A percentile compares a stretch with the other conserved stretches of the same genome.
phyloP scores from a whole-genome alignment of 2,888 invertebrate species.

The Drosophila meridionalis region DNA sequence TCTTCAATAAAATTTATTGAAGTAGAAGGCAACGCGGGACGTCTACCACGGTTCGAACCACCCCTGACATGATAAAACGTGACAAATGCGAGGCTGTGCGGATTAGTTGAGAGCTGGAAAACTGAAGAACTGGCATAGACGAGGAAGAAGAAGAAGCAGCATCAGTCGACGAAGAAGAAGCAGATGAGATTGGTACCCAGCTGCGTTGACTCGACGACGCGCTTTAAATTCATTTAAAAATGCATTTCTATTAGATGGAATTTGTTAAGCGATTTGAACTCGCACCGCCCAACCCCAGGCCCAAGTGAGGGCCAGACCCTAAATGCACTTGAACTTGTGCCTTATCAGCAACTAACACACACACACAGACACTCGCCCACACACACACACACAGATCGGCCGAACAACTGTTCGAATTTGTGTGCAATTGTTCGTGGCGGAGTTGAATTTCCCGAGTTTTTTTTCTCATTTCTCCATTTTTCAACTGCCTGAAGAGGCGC shows the following conservation, averaged over 20 bases:
- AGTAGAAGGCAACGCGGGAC: slow-evolving; percentile 18
- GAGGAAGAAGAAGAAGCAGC: neutral
- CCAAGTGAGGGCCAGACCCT: neutral
- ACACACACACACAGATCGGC: slow-evolving; percentile 8
- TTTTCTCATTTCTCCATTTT: slow-evolving; percentile 26
- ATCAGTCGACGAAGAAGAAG: neutral
- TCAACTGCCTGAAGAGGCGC: slow-evolving; percentile 32
- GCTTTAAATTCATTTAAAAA: slow-evolving; percentile 55
- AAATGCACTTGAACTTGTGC: slow-evolving; percentile 66
- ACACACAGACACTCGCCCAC: slow-evolving; percentile 6
- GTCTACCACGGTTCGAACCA: slow-evolving; percentile 21
- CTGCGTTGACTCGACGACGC: slow-evolving; percentile 41
- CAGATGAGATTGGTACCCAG: slow-evolving; percentile 33
- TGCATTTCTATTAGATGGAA: slow-evolving; percentile 52
- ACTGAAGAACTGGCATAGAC: slow-evolving; percentile 15
- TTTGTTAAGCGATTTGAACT: slow-evolving; percentile 61
- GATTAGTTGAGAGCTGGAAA: slow-evolving; percentile 45
- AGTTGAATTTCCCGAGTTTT: slow-evolving; percentile 36
- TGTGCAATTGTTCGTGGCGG: slow-evolving; percentile 43
- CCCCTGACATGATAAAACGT: slow-evolving; percentile 53
- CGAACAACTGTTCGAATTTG: slow-evolving; percentile 52
- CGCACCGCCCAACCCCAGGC: neutral
- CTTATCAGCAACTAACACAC: slow-evolving; percentile 33
- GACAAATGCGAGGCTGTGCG: slow-evolving; percentile 59
- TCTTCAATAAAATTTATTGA: slow-evolving; percentile 43